These are phyloP conservation scores for Nannoperca australis DNA, from an alignment of 2,797 vertebrate genomes.

Conservation along the genomic window DNA sequence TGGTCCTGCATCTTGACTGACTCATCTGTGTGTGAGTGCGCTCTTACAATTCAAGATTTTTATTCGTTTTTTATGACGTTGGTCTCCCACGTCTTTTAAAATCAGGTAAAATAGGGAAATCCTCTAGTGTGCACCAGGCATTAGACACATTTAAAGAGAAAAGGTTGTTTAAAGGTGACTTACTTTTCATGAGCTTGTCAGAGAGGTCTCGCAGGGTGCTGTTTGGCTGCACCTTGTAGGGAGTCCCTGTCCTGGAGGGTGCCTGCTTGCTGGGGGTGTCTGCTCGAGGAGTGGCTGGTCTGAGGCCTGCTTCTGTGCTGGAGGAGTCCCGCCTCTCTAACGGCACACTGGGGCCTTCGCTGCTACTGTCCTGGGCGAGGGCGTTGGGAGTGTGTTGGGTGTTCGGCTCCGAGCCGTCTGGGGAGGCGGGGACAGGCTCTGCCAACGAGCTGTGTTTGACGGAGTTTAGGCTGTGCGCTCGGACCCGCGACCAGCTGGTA, in stretches of 20 bases:
- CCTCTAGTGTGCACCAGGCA: too few species aligned
- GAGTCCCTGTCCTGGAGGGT: constrained; percentile 86
- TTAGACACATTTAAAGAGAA: not conserved
- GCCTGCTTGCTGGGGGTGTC: constrained; percentile 79
- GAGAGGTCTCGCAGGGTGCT: constrained; percentile 91
- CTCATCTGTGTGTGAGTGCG: too few species aligned
- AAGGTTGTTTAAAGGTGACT: constrained; percentile 69
- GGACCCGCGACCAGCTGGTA: constrained; percentile 94
- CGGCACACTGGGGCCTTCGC: constrained; percentile 43
- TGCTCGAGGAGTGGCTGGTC: constrained; percentile 58
- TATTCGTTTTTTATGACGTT: too few species aligned
- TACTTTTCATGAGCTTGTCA: constrained; percentile 97
- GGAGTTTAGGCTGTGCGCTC: constrained; percentile 96
- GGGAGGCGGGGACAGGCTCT: constrained; percentile 85
- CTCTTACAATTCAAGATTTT: too few species aligned
- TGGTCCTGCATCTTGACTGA: too few species aligned
- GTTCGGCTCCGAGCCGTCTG: constrained; percentile 65
- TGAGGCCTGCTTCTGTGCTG: constrained; percentile 65
- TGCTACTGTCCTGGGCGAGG: constrained; percentile 67
- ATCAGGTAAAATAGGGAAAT: too few species aligned
- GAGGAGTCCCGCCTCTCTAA: constrained; percentile 65
- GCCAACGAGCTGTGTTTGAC: constrained; percentile 97
- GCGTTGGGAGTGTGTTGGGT: constrained; percentile 33
- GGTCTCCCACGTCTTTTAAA: too few species aligned
- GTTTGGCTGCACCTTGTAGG: constrained; percentile 86